Conservation (phyloP, 2,797 vertebrate species). For the Enteromius viviparus region DNA sequence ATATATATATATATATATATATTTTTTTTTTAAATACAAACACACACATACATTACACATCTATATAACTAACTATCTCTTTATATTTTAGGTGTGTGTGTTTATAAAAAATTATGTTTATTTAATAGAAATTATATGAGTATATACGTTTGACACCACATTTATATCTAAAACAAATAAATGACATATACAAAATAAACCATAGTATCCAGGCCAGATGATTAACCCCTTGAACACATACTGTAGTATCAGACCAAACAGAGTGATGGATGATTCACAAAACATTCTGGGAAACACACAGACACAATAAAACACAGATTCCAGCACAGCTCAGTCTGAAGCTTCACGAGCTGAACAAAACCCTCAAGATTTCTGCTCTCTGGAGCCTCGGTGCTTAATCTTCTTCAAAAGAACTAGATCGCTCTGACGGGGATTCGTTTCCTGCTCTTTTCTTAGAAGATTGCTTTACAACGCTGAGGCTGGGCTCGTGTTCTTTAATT, state of each 20-base stretch:
- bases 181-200: neutral
- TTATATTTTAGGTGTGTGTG: too few species aligned
- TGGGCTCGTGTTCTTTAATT: conserved; percentile 4
- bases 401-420: conserved; percentile 9
- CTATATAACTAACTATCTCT: too few species aligned
- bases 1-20: too few species aligned
- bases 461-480: neutral
- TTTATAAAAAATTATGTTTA: too few species aligned
- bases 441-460: conserved; percentile 11
- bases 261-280: conserved; percentile 9
- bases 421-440: neutral
- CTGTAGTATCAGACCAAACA: neutral
- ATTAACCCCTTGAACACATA: neutral
- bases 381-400: conserved; percentile 3
- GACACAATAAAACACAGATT: conserved; percentile 26
- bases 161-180: neutral
- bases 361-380: neutral
- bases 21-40: too few species aligned
- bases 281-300: conserved; percentile 41
- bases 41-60: too few species aligned
- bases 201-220: neutral
- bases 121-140: too few species aligned
- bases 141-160: too few species aligned
- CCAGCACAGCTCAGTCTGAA: conserved; percentile 17
- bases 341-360: neutral